phyloP scores from a whole-genome alignment of 1,140 invertebrate genomes.

The Drosophila virilis region DNA sequence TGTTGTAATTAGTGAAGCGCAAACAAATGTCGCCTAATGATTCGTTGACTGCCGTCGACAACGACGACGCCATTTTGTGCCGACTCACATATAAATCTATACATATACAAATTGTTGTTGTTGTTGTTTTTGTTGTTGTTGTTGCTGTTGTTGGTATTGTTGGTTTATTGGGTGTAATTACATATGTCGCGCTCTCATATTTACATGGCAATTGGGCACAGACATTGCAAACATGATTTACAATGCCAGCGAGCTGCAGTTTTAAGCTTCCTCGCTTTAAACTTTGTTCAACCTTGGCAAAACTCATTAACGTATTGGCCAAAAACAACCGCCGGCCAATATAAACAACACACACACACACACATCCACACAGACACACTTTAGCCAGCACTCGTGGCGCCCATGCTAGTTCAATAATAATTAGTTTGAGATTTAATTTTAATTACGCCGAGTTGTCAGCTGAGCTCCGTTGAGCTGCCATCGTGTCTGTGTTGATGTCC shows the following conservation, averaged over 20 bases:
- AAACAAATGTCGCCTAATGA: constrained; percentile 77
- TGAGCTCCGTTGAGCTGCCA: constrained; percentile 32
- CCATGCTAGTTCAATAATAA: constrained; percentile 73
- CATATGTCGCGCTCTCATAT: constrained; percentile 65
- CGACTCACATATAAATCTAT: constrained; percentile 44
- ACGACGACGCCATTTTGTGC: constrained; percentile 54
- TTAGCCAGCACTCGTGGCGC: constrained; percentile 5
- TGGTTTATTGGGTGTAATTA: constrained; percentile 58
- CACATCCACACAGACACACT: constrained; percentile 12
- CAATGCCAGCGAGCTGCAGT: constrained; percentile 13
- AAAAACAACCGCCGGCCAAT: constrained; percentile 63
- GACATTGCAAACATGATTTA: constrained; percentile 56
- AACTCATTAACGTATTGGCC: constrained; percentile 47
- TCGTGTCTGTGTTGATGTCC: constrained; percentile 41
- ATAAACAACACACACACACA: constrained; percentile 23
- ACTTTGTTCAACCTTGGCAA: constrained; percentile 57
- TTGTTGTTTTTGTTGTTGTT: constrained; percentile 34
- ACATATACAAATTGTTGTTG: constrained; percentile 35
- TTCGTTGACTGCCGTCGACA: constrained; percentile 44
- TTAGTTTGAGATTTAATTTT: constrained; percentile 84
- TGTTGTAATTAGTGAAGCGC: constrained; percentile 77
- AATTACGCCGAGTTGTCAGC: constrained; percentile 69
- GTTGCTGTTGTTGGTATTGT: constrained; percentile 31
- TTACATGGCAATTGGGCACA: constrained; percentile 57
- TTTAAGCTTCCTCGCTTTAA: constrained; percentile 34